Evolutionary conservation across 2,113 vertebrate species (phyloP), one percentile per base, ranked within the genome.

Genomic region (Ivindomyrus marchei): DNA sequence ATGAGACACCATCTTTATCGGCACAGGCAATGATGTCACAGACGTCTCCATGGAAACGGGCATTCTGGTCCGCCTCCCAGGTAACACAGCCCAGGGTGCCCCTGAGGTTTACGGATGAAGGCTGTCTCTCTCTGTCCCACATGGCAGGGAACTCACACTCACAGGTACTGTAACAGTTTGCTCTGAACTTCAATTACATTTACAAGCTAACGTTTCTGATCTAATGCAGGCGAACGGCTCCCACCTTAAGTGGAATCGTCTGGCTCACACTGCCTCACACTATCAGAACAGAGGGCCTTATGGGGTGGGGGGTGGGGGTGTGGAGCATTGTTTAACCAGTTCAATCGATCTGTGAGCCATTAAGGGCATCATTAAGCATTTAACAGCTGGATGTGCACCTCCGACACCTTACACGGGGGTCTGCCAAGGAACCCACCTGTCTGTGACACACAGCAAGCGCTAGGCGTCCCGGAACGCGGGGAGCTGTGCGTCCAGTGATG

Each of bases 1-100:
- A 90, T 89, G 91, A 83, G 19, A 91, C 24, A 88, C 90, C 89
- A 91, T 80, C 27, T 92, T 89, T 88, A 90, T 87, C 0, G 0
- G 62, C 46, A 92, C 15, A 88, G 87, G 90, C 84, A 92, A 92
- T 47, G 58, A 80, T 31, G 58, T 89, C 42, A 47, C 39, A 24
- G 36, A 46, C 3, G 19, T 85, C 42, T n/a, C 83, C 83, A 85
- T 85, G 83, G 83, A 85, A 85, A 46, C 39, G 10, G 45, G 17
- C 83, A 85, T 85, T 42, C 83, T 2, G 8, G 21, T 47, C 39
- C 19, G 17, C 42, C 83, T 45, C 39, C 21, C 45, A 47, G 83
- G 83, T 85, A 46, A 85, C 17, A 3, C 45, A 83, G 77, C 19
- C 39, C 77, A 83, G 77, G 42, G 4, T 85, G 45, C 36, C 83